These are phyloP conservation scores for Micrasema minimum DNA, from an alignment of 1,140 invertebrate species.

Conservation along the genomic window DNA sequence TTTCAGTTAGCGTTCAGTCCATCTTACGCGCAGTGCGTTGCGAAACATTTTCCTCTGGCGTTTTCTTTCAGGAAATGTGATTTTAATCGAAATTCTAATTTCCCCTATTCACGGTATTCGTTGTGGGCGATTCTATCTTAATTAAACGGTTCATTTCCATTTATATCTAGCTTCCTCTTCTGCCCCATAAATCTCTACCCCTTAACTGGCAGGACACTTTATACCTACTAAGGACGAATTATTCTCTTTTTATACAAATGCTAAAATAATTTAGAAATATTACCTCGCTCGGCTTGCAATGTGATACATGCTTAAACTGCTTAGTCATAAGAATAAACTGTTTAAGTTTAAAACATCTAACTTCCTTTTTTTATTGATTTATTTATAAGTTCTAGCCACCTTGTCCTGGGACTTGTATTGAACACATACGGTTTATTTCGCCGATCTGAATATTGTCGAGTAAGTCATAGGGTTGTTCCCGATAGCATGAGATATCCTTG, in stretches of 20 bases:
- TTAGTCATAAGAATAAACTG: too few relatives aligned
- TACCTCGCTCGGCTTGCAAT: too few relatives aligned
- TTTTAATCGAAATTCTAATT: slow-evolving; percentile 37
- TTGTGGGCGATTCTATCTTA: slow-evolving; percentile 33
- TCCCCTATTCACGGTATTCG: slow-evolving; percentile 20
- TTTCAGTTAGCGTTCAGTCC: background rate
- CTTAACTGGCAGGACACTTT: slow-evolving; percentile 10
- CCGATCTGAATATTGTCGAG: too few relatives aligned
- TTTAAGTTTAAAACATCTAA: too few relatives aligned
- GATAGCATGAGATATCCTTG: too few relatives aligned
- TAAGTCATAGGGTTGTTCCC: too few relatives aligned
- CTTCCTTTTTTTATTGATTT: too few relatives aligned
- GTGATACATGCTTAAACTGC: too few relatives aligned
- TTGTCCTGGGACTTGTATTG: too few relatives aligned
- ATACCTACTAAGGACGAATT: slow-evolving; percentile 10
- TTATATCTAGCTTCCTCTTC: slow-evolving; percentile 24
- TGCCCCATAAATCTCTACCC: slow-evolving; percentile 28
- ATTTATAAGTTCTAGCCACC: too few relatives aligned
- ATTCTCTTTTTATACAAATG: slow-evolving; percentile 12
- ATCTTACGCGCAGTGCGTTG: background rate
- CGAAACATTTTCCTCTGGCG: background rate
- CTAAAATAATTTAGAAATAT: background rate
- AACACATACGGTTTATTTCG: too few relatives aligned
- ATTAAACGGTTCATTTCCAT: slow-evolving; percentile 36
- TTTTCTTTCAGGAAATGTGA: slow-evolving; percentile 31